Base-by-base conservation (phyloP, 2,113 vertebrate genomes). In the Tinamus guttatus region DNA sequence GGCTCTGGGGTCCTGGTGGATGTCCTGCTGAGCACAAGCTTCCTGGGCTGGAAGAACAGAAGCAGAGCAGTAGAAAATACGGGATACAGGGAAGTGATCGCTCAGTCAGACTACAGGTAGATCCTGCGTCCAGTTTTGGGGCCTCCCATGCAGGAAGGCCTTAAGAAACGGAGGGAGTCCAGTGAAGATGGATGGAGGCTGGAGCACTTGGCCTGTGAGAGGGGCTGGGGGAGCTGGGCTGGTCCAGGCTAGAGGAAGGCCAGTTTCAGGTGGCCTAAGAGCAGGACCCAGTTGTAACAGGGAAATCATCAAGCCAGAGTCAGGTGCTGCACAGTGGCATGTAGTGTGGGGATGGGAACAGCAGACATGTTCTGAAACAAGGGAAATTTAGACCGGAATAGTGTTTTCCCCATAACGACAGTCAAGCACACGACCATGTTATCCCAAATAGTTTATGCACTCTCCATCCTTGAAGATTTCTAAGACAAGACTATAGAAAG, bases 201-300 rank as follows among this genome's bases (percentile, higher is more conserved):
- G 49, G 43, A 84, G 13, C 16, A 69, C 7, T 34, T 41, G 62
- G 4, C 28, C 14, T 5, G 7, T 47, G 9, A n/a, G 4, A 83
- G 16, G 85, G 80, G 38, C 10, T 17, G 32, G 6, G 11, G 13
- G 3, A 80, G 8, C 16, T 58, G 0, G 1, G 15, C 2, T 38
- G 45, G 43, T 75, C 76, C 34, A 85, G 14, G 5, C 38, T 38
- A 58, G 13, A 79, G 38, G 84, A 85, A 21, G 7, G 32, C 19
- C 8, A 18, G 8, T 41, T 54, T 67, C 64, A 54, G 24, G 51
- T 38, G 5, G 62, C 9, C 28, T 30, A 47, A 34, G 6, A 51
- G 38, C 8, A 60, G 5, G 38, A 0, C 7, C 4, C 0, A 2
- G 13, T 32, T 45, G 17, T 74, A 49, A 40, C 1, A 71, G 18